These are phyloP conservation scores for Dipodomys merriami DNA, from an alignment of 2,113 vertebrate genomes.

Conservation along the genomic window DNA sequence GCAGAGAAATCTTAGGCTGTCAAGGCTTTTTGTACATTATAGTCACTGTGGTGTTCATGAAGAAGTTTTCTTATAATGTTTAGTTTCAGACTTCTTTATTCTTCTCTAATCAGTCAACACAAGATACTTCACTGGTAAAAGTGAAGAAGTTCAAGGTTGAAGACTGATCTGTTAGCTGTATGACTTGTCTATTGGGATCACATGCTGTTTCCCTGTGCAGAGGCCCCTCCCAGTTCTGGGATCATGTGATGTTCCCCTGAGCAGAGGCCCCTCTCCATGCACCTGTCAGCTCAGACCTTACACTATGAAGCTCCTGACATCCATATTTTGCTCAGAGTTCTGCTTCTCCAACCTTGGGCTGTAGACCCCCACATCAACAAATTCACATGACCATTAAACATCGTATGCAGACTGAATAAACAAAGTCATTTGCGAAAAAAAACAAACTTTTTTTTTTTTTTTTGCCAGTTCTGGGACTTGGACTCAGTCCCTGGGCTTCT, in stretches of 20 bases:
- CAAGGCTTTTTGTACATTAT: slow-evolving; percentile 8
- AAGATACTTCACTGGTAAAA: neutral
- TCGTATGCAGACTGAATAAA: neutral
- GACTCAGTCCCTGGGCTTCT: no score
- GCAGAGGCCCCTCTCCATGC: neutral
- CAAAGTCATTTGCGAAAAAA: neutral
- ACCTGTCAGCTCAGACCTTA: neutral
- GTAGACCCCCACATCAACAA: neutral
- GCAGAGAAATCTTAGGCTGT: neutral
- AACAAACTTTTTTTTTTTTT: neutral
- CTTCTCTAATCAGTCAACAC: slow-evolving; percentile 2
- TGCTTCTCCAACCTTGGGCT: neutral
- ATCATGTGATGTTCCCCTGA: no score
- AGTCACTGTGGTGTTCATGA: neutral
- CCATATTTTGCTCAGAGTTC: no score
- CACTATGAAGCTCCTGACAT: no score
- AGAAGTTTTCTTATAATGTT: neutral
- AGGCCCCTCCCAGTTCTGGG: no score
- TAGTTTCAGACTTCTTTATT: neutral
- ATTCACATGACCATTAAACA: neutral
- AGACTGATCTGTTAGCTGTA: neutral
- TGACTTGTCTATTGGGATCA: neutral
- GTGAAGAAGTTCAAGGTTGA: slow-evolving; percentile 2
- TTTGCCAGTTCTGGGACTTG: no score
- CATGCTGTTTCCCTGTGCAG: no score